Evolutionary conservation across 2,888 invertebrate species (phyloP), one percentile per base, ranked within the genome.

Genomic region (Gerris lacustris): DNA sequence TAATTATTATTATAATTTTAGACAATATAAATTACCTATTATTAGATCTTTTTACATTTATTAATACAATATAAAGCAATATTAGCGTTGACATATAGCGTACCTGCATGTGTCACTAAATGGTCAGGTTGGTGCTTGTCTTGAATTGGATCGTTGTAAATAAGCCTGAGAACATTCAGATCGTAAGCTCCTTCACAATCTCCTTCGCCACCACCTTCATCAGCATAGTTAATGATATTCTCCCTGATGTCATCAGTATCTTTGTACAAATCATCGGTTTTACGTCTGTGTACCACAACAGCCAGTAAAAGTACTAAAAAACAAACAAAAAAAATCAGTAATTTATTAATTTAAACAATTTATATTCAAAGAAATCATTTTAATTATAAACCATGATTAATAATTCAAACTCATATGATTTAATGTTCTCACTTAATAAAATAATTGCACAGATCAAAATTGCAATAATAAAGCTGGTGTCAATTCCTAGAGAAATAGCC

Each of bases 141-240:
- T 17, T 73, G 74, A 45, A 76, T 72, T 2, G 77, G 75, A 67
- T 84, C 85, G 73, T 86, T 86, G 72, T 87, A 87, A 82, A 86
- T 85, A 75, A 85, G 83, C 70, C 88, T 79, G 31, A 96, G 84
- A 5, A 93, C 91, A 73, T 89, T 90, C 72, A 96, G 84, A 79
- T 96, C 94, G 81, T 92, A 96, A 2, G 91, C 91, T 1, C 96
- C 93, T 79, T 85, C 84, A 55, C 55, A 55, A 79, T 99, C 98
- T 0, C 94, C 94, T 80, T 99, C 95, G 79, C 98, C 98, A 79
- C 97, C 97, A 17, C 98, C 98, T 81, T 99, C 98, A 78, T 98
- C 97, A 79, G 96, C 94, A 79, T 99, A 98, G 77, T 94, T 94
- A 76, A 98, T 94, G 73, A 99, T 96, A 77, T 95, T 99, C 80